A percentile compares a stretch with the other conserved stretches of the same genome.
Conservation (phyloP, 2,888 invertebrate genomes). For the Ochropacha duplaris region DNA sequence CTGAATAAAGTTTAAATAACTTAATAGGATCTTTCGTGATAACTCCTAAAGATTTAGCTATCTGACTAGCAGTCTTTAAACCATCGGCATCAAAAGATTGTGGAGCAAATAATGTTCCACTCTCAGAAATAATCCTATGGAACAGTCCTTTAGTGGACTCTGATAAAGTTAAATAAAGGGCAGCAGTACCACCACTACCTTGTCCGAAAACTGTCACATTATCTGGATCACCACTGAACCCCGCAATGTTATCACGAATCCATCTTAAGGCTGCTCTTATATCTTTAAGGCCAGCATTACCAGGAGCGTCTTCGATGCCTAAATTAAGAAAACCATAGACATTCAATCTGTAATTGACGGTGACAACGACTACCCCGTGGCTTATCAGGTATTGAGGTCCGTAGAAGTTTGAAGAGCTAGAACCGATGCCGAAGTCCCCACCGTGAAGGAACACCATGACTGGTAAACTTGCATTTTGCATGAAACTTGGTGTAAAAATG, state of each 20-base stretch:
- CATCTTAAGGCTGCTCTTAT: conserved; percentile 73
- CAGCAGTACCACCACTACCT: conserved; percentile 70
- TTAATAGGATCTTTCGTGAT: conserved; percentile 54
- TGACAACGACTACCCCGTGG: conserved; percentile 70
- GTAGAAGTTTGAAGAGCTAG: conserved; percentile 64
- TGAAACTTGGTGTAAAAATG: conserved; percentile 57
- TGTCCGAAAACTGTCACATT: conserved; percentile 76
- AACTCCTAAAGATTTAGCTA: conserved; percentile 65
- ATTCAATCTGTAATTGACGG: conserved; percentile 77
- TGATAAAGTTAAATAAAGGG: conserved; percentile 67
- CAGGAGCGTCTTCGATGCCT: conserved; percentile 65
- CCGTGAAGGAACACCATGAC: conserved; percentile 79
- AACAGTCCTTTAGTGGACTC: conserved; percentile 69
- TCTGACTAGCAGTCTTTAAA: conserved; percentile 60
- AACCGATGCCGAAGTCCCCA: conserved; percentile 74
- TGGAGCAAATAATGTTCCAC: conserved; percentile 64
- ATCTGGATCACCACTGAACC: conserved; percentile 65
- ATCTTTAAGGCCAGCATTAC: conserved; percentile 76
- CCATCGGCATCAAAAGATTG: conserved; percentile 63
- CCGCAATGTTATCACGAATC: conserved; percentile 64
- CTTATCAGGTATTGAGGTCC: conserved; percentile 74
- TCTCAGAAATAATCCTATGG: conserved; percentile 67
- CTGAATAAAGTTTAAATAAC: conserved; percentile 51
- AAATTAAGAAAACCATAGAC: conserved; percentile 74
- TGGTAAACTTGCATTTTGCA: conserved; percentile 49